Evolutionary conservation across 2,888 invertebrate genomes (phyloP).

Genomic region (Hydroisotoma schaefferi): DNA sequence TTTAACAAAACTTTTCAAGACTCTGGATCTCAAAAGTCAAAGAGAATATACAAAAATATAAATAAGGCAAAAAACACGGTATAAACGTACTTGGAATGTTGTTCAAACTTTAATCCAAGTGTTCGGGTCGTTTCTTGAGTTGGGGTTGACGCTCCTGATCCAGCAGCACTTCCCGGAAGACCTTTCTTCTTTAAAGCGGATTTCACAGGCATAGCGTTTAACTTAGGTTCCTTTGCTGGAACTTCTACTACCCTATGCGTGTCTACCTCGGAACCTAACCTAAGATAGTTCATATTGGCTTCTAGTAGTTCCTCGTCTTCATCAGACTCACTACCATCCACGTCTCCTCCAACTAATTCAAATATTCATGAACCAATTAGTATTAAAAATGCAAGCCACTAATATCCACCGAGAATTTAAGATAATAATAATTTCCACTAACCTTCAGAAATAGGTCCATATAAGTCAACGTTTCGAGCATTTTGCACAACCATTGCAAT

Average conservation of each 20-base stretch:
- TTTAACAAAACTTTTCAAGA: too few relatives aligned
- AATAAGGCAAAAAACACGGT: not conserved
- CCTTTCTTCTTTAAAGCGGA: conserved; percentile 83
- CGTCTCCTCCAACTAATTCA: conserved; percentile 66
- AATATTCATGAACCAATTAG: not conserved
- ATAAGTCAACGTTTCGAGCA: conserved; percentile 44
- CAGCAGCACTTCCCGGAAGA: conserved; percentile 55
- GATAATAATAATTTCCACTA: too few relatives aligned
- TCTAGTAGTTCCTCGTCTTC: conserved; percentile 57
- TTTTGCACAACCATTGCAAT: conserved; percentile 49
- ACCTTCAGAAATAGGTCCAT: conserved; percentile 33
- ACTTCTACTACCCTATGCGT: conserved; percentile 84
- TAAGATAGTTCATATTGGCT: conserved; percentile 45
- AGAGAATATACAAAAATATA: too few relatives aligned
- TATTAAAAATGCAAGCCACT: not conserved
- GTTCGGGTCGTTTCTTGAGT: conserved; percentile 65
- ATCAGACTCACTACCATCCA: conserved; percentile 54
- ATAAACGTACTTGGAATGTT: conserved; percentile 63
- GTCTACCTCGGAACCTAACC: conserved; percentile 55
- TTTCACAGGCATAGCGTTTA: conserved; percentile 86
- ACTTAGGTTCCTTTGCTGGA: conserved; percentile 86
- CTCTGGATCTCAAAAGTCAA: too few relatives aligned
- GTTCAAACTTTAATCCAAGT: conserved; percentile 66
- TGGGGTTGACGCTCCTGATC: conserved; percentile 67
- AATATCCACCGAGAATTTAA: too few relatives aligned